These are phyloP conservation scores for Umimayanthus kanabou DNA, from an alignment of 92 coral and sea anemone genomes.

Conservation along the genomic window DNA sequence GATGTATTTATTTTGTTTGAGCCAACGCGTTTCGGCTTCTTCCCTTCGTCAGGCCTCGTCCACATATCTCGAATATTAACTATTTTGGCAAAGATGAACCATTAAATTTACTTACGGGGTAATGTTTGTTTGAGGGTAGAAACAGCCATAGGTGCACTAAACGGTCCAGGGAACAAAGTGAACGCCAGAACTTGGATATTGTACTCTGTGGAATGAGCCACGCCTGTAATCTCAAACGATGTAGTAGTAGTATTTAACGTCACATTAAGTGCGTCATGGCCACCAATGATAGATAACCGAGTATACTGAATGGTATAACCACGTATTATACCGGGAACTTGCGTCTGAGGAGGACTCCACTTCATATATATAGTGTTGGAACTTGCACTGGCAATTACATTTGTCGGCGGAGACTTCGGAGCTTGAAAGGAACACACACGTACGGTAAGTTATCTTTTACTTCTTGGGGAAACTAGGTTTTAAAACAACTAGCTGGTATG, in stretches of 20 bases:
- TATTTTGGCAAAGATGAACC: too few species aligned
- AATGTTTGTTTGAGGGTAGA: not conserved
- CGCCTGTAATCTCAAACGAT: not conserved
- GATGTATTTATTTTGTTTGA: too few species aligned
- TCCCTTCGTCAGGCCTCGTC: too few species aligned
- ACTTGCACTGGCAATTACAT: not conserved
- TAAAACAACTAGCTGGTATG: too few species aligned
- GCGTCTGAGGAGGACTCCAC: slow-evolving; percentile 4
- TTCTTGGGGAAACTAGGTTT: not conserved
- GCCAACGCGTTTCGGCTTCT: too few species aligned
- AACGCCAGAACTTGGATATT: slow-evolving; percentile 3
- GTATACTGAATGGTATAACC: slow-evolving; percentile 2
- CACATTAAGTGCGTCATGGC: not conserved
- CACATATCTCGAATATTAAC: too few species aligned
- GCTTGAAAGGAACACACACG: not conserved
- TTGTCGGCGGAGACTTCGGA: slow-evolving; percentile 7
- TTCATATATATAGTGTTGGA: not conserved
- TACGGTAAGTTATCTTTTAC: not conserved
- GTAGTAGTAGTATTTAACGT: not conserved
- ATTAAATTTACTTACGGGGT: not conserved
- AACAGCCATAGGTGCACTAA: not conserved
- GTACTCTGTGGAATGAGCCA: slow-evolving; percentile 1
- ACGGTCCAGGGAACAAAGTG: slow-evolving; percentile 13
- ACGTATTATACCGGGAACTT: not conserved
- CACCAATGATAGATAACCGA: not conserved